Evolutionary conservation across 2,797 vertebrate genomes (phyloP), one percentile per base, ranked within the genome.

Genomic region (Pampus argenteus): DNA sequence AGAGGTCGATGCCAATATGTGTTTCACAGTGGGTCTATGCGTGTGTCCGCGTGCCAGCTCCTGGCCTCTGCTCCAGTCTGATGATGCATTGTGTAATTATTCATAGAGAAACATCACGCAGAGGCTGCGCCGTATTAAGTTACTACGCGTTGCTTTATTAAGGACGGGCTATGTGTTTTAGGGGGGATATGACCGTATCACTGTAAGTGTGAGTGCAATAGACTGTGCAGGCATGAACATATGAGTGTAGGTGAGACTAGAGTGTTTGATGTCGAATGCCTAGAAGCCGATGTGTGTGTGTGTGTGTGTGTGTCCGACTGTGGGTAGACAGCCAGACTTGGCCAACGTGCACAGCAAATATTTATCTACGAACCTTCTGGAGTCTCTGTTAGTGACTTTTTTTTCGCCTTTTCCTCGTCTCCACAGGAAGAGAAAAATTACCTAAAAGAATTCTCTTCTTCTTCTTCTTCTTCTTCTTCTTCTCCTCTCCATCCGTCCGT

Each of bases 61-160:
- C 29, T 26, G 22, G 51, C 66, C 83, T 78, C 70, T 66, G 73
- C 71, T 73, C 59, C 57, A 58, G 71, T 82, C 63, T 64, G 65
- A 62, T 81, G 81, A 92, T 86, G 57, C 82, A 90, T 86, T 81
- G 79, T 84, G 77, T 88, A 89, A 91, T 90, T 91, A 91, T 92
- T 92, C 89, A 91, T 85, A 84, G 80, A 69, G 69, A 71, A 36
- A 70, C 23, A 67, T 62, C 68, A 5, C 25, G 42, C n/a, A 17
- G 18, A 25, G 22, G 17, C 36, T 36, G 40, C 49, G 49, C 59
- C 3, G 52, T 66, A 77, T 86, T 66, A 65, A 47, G 50, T 87
- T 86, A 50, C 81, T 58, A 28, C 54, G 40, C 67, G 71, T 57
- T 42, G 50, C 60, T 81, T 60, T 44, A 62, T 76, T 67, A 66